phyloP scores from a whole-genome alignment of 2,888 invertebrate genomes.

The Perizoma affinitatum region DNA sequence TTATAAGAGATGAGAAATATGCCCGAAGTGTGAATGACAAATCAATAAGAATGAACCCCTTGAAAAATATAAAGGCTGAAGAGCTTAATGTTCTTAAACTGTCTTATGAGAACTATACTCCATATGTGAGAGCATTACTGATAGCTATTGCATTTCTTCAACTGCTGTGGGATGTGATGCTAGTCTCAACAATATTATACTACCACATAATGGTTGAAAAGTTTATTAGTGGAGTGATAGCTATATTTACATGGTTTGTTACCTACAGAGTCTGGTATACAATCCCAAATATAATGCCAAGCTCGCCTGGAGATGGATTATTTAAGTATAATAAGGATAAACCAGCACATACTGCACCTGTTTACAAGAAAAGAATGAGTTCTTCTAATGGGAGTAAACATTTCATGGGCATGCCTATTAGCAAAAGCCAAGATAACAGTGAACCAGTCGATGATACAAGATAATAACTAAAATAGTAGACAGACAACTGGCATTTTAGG shows the following conservation, averaged over 20 bases:
- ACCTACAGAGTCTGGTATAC: conserved; percentile 93
- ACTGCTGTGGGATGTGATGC: conserved; percentile 97
- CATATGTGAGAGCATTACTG: conserved; percentile 90
- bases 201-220: conserved; percentile 99
- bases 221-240: conserved; percentile 93
- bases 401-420: conserved; percentile 93
- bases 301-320: conserved; percentile 90
- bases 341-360: conserved; percentile 52
- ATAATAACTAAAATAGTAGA: conserved; percentile 34
- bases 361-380: conserved; percentile 73
- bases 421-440: conserved; percentile 66
- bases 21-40: conserved; percentile 85
- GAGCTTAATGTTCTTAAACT: conserved; percentile 89
- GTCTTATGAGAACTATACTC: conserved; percentile 91
- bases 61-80: conserved; percentile 86
- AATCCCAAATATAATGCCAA: conserved; percentile 85
- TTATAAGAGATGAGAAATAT: conserved; percentile 91
- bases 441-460: conserved; percentile 66
- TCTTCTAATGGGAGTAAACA: conserved; percentile 79
- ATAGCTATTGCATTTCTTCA: conserved; percentile 91
- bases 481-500: too few relatives aligned
- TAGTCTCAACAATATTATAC: conserved; percentile 95
- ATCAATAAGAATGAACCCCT: conserved; percentile 85
- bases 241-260: conserved; percentile 94
- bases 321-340: conserved; percentile 89